Evolutionary conservation across 2,888 invertebrate species (phyloP).

Genomic region (Temnothorax ravouxi): DNA sequence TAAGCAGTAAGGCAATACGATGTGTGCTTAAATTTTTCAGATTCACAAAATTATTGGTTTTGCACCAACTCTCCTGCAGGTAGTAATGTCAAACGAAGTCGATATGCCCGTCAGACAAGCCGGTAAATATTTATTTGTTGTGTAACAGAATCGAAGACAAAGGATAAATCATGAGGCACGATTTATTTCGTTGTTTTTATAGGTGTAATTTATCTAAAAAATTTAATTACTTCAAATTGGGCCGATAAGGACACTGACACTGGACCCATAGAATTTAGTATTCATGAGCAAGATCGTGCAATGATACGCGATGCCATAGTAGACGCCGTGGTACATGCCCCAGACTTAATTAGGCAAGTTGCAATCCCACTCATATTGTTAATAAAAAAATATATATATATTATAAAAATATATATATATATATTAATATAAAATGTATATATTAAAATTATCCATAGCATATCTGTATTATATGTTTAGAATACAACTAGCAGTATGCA

Average conservation of each 20-base stretch:
- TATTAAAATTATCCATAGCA: slow-evolving; percentile 1
- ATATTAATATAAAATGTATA: not conserved
- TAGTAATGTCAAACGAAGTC: slow-evolving; percentile 96
- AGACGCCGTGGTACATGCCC: slow-evolving; percentile 97
- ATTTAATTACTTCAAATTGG: slow-evolving; percentile 96
- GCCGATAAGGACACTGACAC: slow-evolving; percentile 92
- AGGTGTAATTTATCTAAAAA: slow-evolving; percentile 98
- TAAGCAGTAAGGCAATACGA: not conserved
- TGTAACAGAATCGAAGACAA: not conserved
- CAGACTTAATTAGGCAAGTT: slow-evolving; percentile 91
- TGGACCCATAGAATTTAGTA: slow-evolving; percentile 92
- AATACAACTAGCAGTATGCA: slow-evolving; percentile 96
- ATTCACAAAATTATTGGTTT: slow-evolving; percentile 98
- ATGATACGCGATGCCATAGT: slow-evolving; percentile 97
- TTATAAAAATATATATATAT: not conserved
- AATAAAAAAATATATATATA: not conserved
- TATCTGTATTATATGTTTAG: slow-evolving; percentile 86
- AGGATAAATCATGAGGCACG: not conserved
- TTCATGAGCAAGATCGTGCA: slow-evolving; percentile 98
- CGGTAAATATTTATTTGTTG: slow-evolving; percentile 86
- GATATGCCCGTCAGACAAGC: slow-evolving; percentile 98
- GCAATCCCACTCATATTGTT: slow-evolving; percentile 4
- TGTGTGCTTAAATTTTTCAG: slow-evolving; percentile 86
- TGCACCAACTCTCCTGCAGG: slow-evolving; percentile 96
- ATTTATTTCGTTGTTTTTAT: slow-evolving; percentile 41